These are phyloP conservation scores for Calephelis virginiensis DNA, from an alignment of 1,140 invertebrate genomes.

Conservation along the genomic window DNA sequence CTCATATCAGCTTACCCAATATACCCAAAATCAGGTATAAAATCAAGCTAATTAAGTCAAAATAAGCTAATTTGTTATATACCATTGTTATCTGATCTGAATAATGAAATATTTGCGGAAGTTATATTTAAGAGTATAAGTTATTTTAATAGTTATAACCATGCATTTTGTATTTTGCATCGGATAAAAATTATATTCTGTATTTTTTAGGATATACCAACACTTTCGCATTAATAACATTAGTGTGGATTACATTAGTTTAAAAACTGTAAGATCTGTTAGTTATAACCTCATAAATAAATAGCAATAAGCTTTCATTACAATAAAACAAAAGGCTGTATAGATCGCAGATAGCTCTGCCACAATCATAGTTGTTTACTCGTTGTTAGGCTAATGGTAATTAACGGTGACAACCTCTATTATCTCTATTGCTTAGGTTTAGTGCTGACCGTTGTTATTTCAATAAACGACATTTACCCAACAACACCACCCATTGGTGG, in stretches of 20 bases:
- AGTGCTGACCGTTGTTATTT: constrained; percentile 38
- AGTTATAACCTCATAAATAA: background rate
- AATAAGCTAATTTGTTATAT: too few relatives aligned
- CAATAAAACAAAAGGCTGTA: constrained; percentile 31
- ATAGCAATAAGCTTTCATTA: constrained; percentile 15
- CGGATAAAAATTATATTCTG: too few relatives aligned
- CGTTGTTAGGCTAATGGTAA: constrained; percentile 43
- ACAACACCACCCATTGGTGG: background rate
- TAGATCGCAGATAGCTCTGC: constrained; percentile 25
- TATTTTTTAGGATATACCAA: too few relatives aligned
- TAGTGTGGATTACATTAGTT: too few relatives aligned
- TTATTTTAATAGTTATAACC: too few relatives aligned
- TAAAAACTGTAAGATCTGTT: too few relatives aligned
- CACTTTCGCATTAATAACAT: too few relatives aligned
- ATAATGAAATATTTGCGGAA: constrained; percentile 6
- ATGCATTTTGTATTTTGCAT: too few relatives aligned
- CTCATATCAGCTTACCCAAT: too few relatives aligned
- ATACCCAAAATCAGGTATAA: too few relatives aligned
- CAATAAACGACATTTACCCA: constrained; percentile 35
- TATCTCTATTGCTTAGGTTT: constrained; percentile 43
- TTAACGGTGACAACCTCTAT: constrained; percentile 34
- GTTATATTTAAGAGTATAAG: background rate
- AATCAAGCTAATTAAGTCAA: too few relatives aligned
- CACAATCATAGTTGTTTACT: constrained; percentile 47
- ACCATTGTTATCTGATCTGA: background rate